These are phyloP conservation scores for Dolichomitus sp. DNA, from an alignment of 2,888 invertebrate genomes.

Conservation along the genomic window DNA sequence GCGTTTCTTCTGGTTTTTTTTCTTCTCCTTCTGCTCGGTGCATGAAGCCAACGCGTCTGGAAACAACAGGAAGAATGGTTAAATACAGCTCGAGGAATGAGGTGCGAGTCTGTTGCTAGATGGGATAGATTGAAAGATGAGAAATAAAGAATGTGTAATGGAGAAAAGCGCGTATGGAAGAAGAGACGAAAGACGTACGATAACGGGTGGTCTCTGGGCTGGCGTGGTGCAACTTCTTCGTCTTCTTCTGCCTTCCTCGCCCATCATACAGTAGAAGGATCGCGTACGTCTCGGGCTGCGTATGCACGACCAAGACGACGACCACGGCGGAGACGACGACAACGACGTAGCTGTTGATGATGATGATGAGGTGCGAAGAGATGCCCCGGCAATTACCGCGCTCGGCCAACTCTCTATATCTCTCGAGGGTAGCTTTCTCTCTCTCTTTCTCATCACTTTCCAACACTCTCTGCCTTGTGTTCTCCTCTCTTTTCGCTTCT, in stretches of 20 bases:
- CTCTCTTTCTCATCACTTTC: slow-evolving; percentile 53
- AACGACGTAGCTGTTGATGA: slow-evolving; percentile 82
- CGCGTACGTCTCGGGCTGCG: slow-evolving; percentile 41
- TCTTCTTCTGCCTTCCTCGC: slow-evolving; percentile 15
- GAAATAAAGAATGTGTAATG: slow-evolving; percentile 56
- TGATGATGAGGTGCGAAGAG: slow-evolving; percentile 86
- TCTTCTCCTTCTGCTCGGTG: slow-evolving; percentile 5
- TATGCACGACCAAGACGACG: slow-evolving; percentile 65
- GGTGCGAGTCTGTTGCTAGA: neutral
- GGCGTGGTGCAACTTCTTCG: slow-evolving; percentile 16
- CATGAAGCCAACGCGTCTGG: neutral
- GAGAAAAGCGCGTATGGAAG: slow-evolving; percentile 12
- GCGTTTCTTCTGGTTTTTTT: slow-evolving; percentile 11
- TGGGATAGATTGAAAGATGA: slow-evolving; percentile 38
- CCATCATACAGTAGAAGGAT: slow-evolving; percentile 16
- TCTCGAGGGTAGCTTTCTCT: slow-evolving; percentile 68
- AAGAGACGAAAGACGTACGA: slow-evolving; percentile 47
- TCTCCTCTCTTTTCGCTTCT: slow-evolving; percentile 64
- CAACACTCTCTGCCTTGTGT: neutral
- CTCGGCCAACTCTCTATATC: slow-evolving; percentile 45
- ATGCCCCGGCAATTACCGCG: slow-evolving; percentile 84
- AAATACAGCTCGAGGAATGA: slow-evolving; percentile 7
- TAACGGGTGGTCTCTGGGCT: slow-evolving; percentile 64
- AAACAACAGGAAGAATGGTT: slow-evolving; percentile 28
- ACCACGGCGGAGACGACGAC: slow-evolving; percentile 64